Base-by-base conservation (phyloP, 2,113 vertebrate species). In the Platycercus adscitus region DNA sequence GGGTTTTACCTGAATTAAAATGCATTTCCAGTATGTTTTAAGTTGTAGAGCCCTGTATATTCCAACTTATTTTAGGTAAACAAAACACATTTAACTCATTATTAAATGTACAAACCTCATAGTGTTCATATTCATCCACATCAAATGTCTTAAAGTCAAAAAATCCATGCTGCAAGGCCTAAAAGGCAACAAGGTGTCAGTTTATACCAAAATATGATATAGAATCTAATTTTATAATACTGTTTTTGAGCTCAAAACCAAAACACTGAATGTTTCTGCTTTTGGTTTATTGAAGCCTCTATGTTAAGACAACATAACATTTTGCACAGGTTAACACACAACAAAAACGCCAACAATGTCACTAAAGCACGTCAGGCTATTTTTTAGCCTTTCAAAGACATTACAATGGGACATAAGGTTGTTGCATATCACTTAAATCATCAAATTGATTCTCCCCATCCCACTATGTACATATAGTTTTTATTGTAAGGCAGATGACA, bases 41-140 rank as follows among this genome's bases (percentile, higher is more conserved):
- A 64, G 14, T 25, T 44, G 19, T n/a, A 21, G 2, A 9, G 49
- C 39, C 78, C 17, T 31, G 31, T 9, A 58, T 26, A 50, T 28
- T 88, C 47, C 44, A 70, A 39, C 61, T 55, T 69, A 77, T 26
- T 93, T 94, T 73, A 78, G n/a, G 25, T 49, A 90, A 81, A 37
- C 6, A 31, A 84, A 80, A 68, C n/a, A 89, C 61, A 46, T 91
- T 76, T 53, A 76, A 78, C 24, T 77, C 91, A 80, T 64, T 58
- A 86, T 92, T 77, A 97, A 96, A 86, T 43, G 46, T 95, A 98
- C 97, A 98, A 98, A 99, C 99, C 99, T 99, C 99, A 79, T 99
- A 99, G 97, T 99, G 99, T 92, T 99, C 99, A 55, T 99, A 99
- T 97, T 99, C 99, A 35, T 99, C 98, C 97, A 99, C 99, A 90